Evolutionary conservation across 2,797 vertebrate genomes (phyloP), one percentile per base, ranked within the genome.

Genomic region (Melanogrammus aeglefinus): DNA sequence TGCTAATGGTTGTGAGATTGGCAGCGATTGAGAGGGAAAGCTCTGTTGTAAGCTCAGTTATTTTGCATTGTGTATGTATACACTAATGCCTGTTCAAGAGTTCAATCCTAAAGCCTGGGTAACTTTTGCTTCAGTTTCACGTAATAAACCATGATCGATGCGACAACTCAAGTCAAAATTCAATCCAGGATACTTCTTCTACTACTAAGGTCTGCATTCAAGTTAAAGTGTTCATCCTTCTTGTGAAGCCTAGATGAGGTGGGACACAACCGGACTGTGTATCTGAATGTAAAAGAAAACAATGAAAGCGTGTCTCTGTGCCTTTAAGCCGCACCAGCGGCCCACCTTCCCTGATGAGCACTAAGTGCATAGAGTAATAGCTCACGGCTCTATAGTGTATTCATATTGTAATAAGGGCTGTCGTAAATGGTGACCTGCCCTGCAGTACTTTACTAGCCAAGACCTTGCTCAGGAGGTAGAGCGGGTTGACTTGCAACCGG

Each of bases 1-100:
- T 9, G 79, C 74, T 35, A 80, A 75, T 35, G 71, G 78, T 85
- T 76, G 84, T 3, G 7, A 84, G 77, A 87, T 90, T 88, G 78
- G 75, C 84, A 76, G 83, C 78, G 38, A 74, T 72, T 63, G 13
- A 31, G 77, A 83, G 76, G 77, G 51, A 63, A 51, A 1, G 47
- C 47, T 18, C 14, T 51, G 5, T 57, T n/a, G 51, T n/a, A 5
- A 5, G 18, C 51, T 57, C 14, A 6, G 21, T 5, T 21, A 6
- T 6, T 21, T n/a, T 57, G 5, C 51, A n/a, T n/a, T 27, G n/a
- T 27, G 57, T 27, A 6, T 66, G 57, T 66, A n/a, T 38, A 38
- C 31, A n/a, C 38, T 12, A 63, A 66, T 24, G 21, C 57, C 2
- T 27, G 57, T 66, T n/a, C 18, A 21, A 16, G 13, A 18, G 44